A percentile compares a stretch with the other conserved stretches of the same genome.
These are phyloP conservation scores for Hemitrygon akajei DNA, from an alignment of 2,797 vertebrate genomes.

Conservation along the genomic window DNA sequence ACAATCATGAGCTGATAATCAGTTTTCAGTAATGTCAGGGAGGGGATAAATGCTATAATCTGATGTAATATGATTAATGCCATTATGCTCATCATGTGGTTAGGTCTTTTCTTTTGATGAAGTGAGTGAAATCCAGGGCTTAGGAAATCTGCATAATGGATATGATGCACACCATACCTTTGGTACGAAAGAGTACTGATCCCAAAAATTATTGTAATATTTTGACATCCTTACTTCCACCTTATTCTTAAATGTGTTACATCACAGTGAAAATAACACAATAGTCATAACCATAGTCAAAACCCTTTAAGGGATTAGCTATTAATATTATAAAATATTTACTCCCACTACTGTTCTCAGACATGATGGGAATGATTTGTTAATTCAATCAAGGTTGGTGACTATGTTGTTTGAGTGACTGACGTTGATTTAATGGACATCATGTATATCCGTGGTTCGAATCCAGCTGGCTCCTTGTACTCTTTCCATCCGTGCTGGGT, in stretches of 20 bases:
- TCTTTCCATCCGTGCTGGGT: too few relatives aligned
- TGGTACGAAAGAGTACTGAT: background rate
- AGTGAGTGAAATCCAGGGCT: background rate
- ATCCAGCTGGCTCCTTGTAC: too few relatives aligned
- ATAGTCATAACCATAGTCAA: background rate
- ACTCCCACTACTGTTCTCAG: background rate
- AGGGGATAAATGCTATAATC: too few relatives aligned
- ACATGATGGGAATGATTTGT: too few relatives aligned
- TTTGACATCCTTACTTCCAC: background rate
- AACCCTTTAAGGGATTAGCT: background rate
- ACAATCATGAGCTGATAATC: too few relatives aligned
- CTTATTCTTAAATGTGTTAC: background rate
- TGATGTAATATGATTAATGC: background rate
- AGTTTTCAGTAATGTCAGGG: too few relatives aligned
- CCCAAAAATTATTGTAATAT: background rate
- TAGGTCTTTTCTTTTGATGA: background rate
- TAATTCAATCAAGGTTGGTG: too few relatives aligned
- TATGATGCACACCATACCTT: background rate
- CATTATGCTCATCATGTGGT: background rate
- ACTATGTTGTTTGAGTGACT: too few relatives aligned
- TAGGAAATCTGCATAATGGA: background rate
- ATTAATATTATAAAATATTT: background rate
- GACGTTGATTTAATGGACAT: too few relatives aligned
- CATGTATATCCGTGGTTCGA: too few relatives aligned
- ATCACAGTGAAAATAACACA: background rate